phyloP scores from a whole-genome alignment of 2,113 vertebrate genomes.

The Monarcha castaneiventris region DNA sequence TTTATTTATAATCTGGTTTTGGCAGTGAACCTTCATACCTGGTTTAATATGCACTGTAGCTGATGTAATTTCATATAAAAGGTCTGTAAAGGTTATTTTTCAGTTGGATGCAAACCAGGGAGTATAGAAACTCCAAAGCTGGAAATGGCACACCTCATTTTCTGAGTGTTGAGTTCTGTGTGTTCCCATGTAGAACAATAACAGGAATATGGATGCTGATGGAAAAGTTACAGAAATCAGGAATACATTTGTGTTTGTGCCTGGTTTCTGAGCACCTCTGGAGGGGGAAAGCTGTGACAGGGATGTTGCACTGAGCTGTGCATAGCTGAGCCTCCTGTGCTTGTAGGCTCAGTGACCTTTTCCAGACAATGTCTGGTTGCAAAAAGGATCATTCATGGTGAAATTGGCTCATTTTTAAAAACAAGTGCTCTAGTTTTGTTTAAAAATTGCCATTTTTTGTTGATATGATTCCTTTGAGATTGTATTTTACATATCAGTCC shows the following conservation, averaged over 20 bases:
- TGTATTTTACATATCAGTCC: not conserved
- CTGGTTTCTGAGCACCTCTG: not conserved
- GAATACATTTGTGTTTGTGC: not conserved
- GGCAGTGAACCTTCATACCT: not conserved
- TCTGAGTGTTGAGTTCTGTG: not conserved
- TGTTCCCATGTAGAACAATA: not conserved
- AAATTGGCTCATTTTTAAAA: not conserved
- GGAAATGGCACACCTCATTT: not conserved
- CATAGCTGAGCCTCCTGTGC: not conserved
- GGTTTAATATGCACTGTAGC: not conserved
- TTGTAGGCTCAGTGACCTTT: not conserved
- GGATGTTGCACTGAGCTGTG: not conserved
- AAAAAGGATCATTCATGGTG: not conserved
- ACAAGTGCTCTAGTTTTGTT: not conserved
- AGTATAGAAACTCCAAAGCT: not conserved
- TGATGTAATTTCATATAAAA: not conserved
- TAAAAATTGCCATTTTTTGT: not conserved
- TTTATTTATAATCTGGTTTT: conserved; percentile 8
- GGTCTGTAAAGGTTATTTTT: not conserved
- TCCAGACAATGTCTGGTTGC: not conserved
- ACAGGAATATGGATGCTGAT: not conserved
- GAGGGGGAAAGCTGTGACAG: not conserved
- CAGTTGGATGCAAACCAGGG: not conserved
- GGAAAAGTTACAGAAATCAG: not conserved
- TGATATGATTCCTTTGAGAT: not conserved